Base-by-base conservation (phyloP, 2,113 vertebrate species). In the Sinosuthora webbiana region DNA sequence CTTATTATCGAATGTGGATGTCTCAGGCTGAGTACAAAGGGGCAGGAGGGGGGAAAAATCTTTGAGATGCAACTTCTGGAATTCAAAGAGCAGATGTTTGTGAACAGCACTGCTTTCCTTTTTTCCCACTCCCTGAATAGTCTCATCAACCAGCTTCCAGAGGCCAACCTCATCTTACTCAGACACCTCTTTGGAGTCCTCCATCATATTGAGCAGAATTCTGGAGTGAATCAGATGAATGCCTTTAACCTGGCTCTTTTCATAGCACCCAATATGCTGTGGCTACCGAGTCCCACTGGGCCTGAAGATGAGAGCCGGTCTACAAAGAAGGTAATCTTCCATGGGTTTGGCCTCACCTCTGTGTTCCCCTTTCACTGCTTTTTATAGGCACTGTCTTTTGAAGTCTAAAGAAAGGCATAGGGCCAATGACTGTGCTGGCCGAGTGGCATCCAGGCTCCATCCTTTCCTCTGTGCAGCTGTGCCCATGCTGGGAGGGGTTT, bases 191-290 rank as follows among this genome's bases (percentile, higher is more conserved):
- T 98, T 91, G 97, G 97, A 80, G 97, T 98, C 57, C 96, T 98
- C 27, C 95, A 97, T 65, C 97, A 95, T 5, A 98, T 98, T 70
- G 98, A 98, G 88, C 96, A 97, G 92, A 98, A 97, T 56, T 97
- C 98, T 0, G 88, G 96, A 2, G 97, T 98, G 57, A 98, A 98
- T 77, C 98, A 98, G 95, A 98, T 98, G 98, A 98, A 96, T 33
- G 98, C 98, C 50, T 98, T 97, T 64, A 98, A 98, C 82, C 95
- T 98, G 89, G 97, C 98, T 18, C 97, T 98, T 44, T 98, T 98
- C 94, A 98, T 98, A 39, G 98, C 98, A 52, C 98, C 98, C 81
- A 98, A 98, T 86, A 98, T 98, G 98, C 94, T 98, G 42, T 98
- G 98, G 98, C 96, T 98, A 7, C 96, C 98, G 0, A 94, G 93